Evolutionary conservation across 1,140 invertebrate species (phyloP).

Genomic region (Drosophila lacteicornis): DNA sequence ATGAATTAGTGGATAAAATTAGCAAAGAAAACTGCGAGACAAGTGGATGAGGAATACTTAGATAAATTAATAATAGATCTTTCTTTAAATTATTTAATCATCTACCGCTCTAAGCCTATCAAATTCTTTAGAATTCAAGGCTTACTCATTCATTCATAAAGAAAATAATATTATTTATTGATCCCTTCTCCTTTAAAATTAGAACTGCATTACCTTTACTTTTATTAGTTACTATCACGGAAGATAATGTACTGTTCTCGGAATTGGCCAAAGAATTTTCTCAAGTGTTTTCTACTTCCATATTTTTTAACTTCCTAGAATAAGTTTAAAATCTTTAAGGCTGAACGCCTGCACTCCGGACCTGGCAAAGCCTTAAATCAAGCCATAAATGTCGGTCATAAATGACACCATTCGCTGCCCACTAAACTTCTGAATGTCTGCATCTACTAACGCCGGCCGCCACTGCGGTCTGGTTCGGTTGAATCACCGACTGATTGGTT

Average conservation of each 20-base stretch:
- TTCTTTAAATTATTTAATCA: too few relatives aligned
- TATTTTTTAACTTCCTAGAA: neutral
- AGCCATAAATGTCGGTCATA: slow-evolving; percentile 41
- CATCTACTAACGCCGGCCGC: slow-evolving; percentile 8
- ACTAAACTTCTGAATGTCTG: slow-evolving; percentile 27
- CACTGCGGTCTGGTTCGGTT: slow-evolving; percentile 1
- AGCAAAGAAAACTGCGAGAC: slow-evolving; percentile 54
- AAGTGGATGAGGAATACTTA: neutral
- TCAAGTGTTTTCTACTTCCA: neutral
- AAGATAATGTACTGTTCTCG: neutral
- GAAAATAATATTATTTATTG: neutral
- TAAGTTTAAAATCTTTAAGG: neutral
- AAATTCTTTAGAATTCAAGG: too few relatives aligned
- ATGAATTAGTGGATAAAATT: slow-evolving; percentile 41
- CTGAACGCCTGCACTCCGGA: slow-evolving; percentile 1
- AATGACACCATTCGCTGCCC: slow-evolving; percentile 29
- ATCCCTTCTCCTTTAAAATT: neutral
- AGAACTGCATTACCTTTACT: neutral
- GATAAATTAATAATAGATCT: neutral
- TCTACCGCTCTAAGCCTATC: too few relatives aligned
- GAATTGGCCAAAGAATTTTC: neutral
- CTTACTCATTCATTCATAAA: too few relatives aligned
- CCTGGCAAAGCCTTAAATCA: slow-evolving; percentile 34
- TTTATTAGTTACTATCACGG: slow-evolving; percentile 3
- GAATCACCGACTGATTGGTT: slow-evolving; percentile 38